phyloP scores from a whole-genome alignment of 2,797 vertebrate genomes.

The Rhyacichthys aspro region DNA sequence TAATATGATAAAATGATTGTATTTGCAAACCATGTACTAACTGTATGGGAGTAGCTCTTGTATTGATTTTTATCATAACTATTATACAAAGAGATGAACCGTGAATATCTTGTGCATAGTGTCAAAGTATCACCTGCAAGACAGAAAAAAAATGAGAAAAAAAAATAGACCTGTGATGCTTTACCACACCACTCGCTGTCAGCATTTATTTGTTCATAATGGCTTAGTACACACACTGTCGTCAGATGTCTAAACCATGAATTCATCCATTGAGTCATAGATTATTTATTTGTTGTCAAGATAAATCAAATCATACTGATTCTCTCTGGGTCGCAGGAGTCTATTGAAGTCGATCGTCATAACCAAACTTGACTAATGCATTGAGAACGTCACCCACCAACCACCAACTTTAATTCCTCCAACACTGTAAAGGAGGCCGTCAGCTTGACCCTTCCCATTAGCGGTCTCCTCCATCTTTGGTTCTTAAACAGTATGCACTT shows the following conservation, averaged over 20 bases:
- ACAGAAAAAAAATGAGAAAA: constrained; percentile 45
- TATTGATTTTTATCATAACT: constrained; percentile 77
- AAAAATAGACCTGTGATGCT: constrained; percentile 69
- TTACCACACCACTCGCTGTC: constrained; percentile 75
- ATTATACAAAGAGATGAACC: constrained; percentile 74
- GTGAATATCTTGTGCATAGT: constrained; percentile 79
- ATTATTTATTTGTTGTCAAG: constrained; percentile 75
- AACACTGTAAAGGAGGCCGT: constrained; percentile 72
- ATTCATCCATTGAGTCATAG: constrained; percentile 59
- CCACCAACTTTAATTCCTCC: constrained; percentile 37
- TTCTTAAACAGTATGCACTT: constrained; percentile 75
- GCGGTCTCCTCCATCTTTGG: constrained; percentile 62
- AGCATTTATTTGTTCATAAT: constrained; percentile 72
- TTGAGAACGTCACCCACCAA: constrained; percentile 13
- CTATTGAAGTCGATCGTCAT: constrained; percentile 42
- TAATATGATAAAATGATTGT: constrained; percentile 79
- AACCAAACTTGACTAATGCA: constrained; percentile 43
- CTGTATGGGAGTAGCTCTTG: constrained; percentile 75
- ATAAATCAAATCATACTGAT: constrained; percentile 53
- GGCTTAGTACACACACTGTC: constrained; percentile 77
- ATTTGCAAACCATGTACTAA: constrained; percentile 80
- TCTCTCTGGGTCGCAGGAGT: constrained; percentile 48
- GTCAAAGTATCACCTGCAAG: constrained; percentile 77
- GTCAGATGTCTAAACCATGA: constrained; percentile 71
- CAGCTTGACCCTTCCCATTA: constrained; percentile 36